phyloP scores from a whole-genome alignment of 2,888 invertebrate genomes.

The Rhagium mordax region DNA sequence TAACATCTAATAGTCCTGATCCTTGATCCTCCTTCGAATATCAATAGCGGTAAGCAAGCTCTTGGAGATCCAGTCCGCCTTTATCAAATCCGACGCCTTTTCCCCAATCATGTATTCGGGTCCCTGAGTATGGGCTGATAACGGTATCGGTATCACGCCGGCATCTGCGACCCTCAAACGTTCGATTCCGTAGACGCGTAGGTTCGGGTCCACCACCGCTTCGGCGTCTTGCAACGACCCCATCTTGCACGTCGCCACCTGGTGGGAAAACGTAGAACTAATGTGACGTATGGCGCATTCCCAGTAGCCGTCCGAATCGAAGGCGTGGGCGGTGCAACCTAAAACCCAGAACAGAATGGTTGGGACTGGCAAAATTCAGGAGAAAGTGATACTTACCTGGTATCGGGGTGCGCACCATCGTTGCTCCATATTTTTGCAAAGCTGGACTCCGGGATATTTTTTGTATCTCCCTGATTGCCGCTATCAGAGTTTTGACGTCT shows the following conservation, averaged over 20 bases:
- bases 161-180: slow-evolving; percentile 73
- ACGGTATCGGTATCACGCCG: slow-evolving; percentile 73
- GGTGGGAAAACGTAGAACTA: slow-evolving; percentile 71
- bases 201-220: slow-evolving; percentile 73
- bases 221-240: slow-evolving; percentile 70
- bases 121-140: slow-evolving; percentile 72
- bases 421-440: slow-evolving; percentile 65
- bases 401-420: slow-evolving; percentile 46
- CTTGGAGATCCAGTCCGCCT: slow-evolving; percentile 64
- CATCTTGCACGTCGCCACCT: slow-evolving; percentile 74
- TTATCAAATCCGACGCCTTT: slow-evolving; percentile 73
- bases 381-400: too few species aligned
- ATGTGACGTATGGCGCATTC: slow-evolving; percentile 71
- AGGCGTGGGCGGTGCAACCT: slow-evolving; percentile 56
- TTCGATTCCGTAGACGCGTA: slow-evolving; percentile 72
- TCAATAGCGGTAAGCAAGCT: neutral
- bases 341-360: neutral
- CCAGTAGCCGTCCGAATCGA: slow-evolving; percentile 71
- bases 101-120: slow-evolving; percentile 74
- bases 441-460: slow-evolving; percentile 70
- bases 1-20: neutral
- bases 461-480: slow-evolving; percentile 71
- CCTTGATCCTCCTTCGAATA: neutral
- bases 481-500: slow-evolving; percentile 64
- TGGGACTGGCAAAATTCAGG: too few species aligned